phyloP scores from a whole-genome alignment of 64 coral and sea anemone genomes.

The Montipora sp. region DNA sequence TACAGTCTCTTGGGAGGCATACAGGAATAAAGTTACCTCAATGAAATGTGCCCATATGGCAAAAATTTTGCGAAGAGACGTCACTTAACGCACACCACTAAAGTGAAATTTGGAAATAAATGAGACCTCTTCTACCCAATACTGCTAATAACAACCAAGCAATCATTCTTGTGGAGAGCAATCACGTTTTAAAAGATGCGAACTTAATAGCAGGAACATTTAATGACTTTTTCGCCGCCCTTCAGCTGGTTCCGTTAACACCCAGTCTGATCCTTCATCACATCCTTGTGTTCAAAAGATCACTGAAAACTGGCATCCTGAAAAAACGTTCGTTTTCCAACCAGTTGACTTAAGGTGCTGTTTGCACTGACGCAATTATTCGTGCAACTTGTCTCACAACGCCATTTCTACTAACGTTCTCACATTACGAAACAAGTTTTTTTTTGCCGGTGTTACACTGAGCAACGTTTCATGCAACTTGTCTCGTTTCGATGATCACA shows the following conservation, averaged over 20 bases:
- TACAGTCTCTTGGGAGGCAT: no score
- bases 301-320: background rate
- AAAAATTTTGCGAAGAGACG: no score
- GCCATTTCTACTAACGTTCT: no score
- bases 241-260: background rate
- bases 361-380: no score
- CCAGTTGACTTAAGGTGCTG: background rate
- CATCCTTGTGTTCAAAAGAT: background rate
- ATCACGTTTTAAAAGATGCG: background rate
- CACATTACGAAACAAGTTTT: no score
- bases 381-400: no score
- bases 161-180: background rate
- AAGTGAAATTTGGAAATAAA: background rate
- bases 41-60: background rate
- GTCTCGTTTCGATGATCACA: no score
- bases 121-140: background rate
- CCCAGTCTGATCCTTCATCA: background rate
- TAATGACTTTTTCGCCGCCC: background rate
- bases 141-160: background rate
- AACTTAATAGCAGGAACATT: background rate
- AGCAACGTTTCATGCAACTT: no score
- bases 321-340: background rate
- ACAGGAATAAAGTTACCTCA: background rate
- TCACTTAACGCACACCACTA: background rate
- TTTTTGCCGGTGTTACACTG: no score